Evolutionary conservation across 2,797 vertebrate species (phyloP), one percentile per base, ranked within the genome.

Genomic region (Tamandua tetradactyla): DNA sequence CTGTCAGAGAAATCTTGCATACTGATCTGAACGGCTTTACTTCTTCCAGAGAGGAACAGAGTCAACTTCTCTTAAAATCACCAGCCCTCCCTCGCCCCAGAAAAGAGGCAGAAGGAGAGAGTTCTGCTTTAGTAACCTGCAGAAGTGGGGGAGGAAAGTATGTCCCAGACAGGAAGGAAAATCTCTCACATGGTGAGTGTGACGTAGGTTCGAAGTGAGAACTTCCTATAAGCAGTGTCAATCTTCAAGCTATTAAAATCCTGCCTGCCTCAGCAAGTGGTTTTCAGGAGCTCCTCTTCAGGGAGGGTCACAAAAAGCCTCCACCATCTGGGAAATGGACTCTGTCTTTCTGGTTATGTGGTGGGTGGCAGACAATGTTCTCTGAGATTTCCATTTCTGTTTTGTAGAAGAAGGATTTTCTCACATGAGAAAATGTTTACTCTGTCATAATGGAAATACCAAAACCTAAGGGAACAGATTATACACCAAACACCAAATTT

Each of bases 1-100:
- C 52, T 92, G 81, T 93, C 80, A 90, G 71, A 96, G 93, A 87
- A 94, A 84, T 94, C 32, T 13, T 57, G 79, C 35, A 80, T 88
- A 90, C 79, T 69, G 15, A 96, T 91, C n/a, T 66, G 64, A 91
- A 30, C 90, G 44, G 49, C 42, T 95, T 95, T 87, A 61, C 79
- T 86, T 96, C 52, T 96, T 94, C 47, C 49, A 59, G 76, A 92
- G 44, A 90, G 4, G 62, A 7, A 18, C 14, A 27, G 71, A 32
- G 44, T 76, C 69, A 22, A 17, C 42, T 80, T 8, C 35, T 61
- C 35, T 95, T 8, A 94, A 87, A 93, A 93, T 32, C 23, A 88
- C 64, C 32, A 82, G 12, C 6, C 1, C 27, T 32, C 20, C 12
- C 3, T 13, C 32, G 1, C 2, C 22, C 6, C 2, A 0, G 52